Percentiles rank a stretch among this genome's conserved stretches.
These are phyloP conservation scores for Denticeps clupeoides DNA, from an alignment of 2,797 vertebrate genomes.

Conservation along the genomic window DNA sequence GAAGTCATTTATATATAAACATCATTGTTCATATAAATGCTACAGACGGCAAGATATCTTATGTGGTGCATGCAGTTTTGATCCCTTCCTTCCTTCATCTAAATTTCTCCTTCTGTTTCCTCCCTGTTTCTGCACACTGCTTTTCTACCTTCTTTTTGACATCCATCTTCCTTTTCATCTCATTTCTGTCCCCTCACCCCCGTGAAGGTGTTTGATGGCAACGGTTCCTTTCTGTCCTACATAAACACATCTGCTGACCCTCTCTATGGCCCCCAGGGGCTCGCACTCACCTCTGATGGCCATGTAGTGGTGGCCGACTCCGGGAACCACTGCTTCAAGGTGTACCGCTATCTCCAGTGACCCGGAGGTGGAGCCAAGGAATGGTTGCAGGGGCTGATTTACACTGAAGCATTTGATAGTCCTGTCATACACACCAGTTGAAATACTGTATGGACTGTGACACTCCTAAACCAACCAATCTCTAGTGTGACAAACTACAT, in stretches of 20 bases:
- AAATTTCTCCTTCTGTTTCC: too few species aligned
- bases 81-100: too few species aligned
- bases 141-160: background rate
- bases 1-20: too few species aligned
- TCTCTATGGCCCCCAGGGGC: conserved; percentile 90
- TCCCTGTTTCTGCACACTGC: too few species aligned
- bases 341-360: conserved; percentile 95
- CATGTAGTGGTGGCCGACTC: conserved; percentile 97
- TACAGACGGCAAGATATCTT: too few species aligned
- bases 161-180: background rate
- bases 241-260: conserved; percentile 97
- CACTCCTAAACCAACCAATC: too few species aligned
- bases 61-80: too few species aligned
- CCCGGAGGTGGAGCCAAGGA: conserved; percentile 1
- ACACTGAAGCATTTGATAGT: too few species aligned
- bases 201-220: conserved; percentile 87
- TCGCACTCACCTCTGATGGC: conserved; percentile 90
- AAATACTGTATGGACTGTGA: too few species aligned
- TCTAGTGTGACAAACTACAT: too few species aligned
- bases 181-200: background rate
- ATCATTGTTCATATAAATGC: too few species aligned
- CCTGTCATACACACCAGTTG: too few species aligned
- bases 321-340: conserved; percentile 98
- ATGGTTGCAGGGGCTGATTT: background rate
- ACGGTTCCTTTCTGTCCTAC: conserved; percentile 92